These are phyloP conservation scores for Oscheius sp. DNA, from an alignment of 2,888 invertebrate genomes.

Conservation along the genomic window DNA sequence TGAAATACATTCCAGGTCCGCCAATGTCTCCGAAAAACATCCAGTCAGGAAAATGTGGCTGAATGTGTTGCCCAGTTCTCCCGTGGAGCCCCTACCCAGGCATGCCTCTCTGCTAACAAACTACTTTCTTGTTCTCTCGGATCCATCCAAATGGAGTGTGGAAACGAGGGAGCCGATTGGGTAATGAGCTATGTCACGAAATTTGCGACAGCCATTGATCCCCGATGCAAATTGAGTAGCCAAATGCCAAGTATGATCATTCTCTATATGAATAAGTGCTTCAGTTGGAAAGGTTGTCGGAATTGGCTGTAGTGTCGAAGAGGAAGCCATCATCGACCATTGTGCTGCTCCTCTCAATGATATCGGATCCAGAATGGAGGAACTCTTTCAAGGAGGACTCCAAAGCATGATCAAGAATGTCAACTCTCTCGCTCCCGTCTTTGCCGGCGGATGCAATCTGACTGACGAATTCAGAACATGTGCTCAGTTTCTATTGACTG, in stretches of 20 bases:
- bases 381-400: slow-evolving; percentile 52
- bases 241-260: slow-evolving; percentile 48
- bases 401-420: slow-evolving; percentile 66
- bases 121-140: slow-evolving; percentile 61
- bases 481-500: slow-evolving; percentile 46
- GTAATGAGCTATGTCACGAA: slow-evolving; percentile 60
- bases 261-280: background rate
- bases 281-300: slow-evolving; percentile 56
- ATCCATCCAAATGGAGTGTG: slow-evolving; percentile 37
- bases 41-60: slow-evolving; percentile 40
- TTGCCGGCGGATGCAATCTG: slow-evolving; percentile 66
- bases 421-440: slow-evolving; percentile 65
- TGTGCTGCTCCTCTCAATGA: slow-evolving; percentile 67
- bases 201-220: slow-evolving; percentile 66
- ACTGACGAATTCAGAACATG: slow-evolving; percentile 56
- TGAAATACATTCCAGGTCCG: slow-evolving; percentile 42
- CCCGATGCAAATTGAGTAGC: slow-evolving; percentile 55
- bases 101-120: slow-evolving; percentile 63
- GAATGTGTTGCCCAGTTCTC: slow-evolving; percentile 66
- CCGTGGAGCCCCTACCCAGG: slow-evolving; percentile 64
- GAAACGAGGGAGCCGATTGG: slow-evolving; percentile 37
- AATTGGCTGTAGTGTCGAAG: slow-evolving; percentile 61
- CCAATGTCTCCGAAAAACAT: slow-evolving; percentile 49
- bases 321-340: slow-evolving; percentile 64
- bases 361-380: slow-evolving; percentile 53